These are phyloP conservation scores for Aleiodes testaceus DNA, from an alignment of 2,888 invertebrate genomes.

Conservation along the genomic window DNA sequence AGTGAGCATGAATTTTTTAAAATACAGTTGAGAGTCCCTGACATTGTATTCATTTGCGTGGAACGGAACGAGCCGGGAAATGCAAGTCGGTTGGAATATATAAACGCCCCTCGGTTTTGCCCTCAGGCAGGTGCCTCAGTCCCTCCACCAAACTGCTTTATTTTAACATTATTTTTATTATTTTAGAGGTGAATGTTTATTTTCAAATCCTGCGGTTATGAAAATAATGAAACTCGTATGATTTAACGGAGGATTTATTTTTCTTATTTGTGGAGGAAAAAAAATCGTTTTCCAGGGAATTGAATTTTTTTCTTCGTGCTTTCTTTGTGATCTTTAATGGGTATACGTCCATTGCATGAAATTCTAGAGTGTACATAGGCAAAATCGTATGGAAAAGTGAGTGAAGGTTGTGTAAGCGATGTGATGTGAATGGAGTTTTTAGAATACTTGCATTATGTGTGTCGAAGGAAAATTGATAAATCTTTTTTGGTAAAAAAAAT, in stretches of 20 bases:
- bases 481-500: background rate
- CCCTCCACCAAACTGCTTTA: slow-evolving; percentile 14
- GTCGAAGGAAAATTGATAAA: slow-evolving; percentile 17
- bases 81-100: slow-evolving; percentile 39
- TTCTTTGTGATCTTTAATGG: background rate
- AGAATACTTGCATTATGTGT: slow-evolving; percentile 14
- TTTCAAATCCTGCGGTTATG: background rate
- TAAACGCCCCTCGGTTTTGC: slow-evolving; percentile 10
- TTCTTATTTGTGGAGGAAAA: background rate
- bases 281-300: background rate
- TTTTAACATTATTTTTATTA: slow-evolving; percentile 22
- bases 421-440: slow-evolving; percentile 4
- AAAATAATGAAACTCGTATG: background rate
- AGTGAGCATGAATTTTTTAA: slow-evolving; percentile 9
- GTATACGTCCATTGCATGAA: slow-evolving; percentile 7
- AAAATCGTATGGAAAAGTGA: slow-evolving; percentile 20
- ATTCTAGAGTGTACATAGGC: slow-evolving; percentile 1
- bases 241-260: background rate
- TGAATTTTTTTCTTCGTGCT: background rate
- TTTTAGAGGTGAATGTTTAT: background rate
- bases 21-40: slow-evolving; percentile 41
- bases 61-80: slow-evolving; percentile 59
- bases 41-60: slow-evolving; percentile 57
- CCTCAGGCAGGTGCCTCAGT: slow-evolving; percentile 46
- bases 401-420: slow-evolving; percentile 4